Evolutionary conservation across 2,888 invertebrate genomes (phyloP).

Genomic region (Eurytoma adleriae): DNA sequence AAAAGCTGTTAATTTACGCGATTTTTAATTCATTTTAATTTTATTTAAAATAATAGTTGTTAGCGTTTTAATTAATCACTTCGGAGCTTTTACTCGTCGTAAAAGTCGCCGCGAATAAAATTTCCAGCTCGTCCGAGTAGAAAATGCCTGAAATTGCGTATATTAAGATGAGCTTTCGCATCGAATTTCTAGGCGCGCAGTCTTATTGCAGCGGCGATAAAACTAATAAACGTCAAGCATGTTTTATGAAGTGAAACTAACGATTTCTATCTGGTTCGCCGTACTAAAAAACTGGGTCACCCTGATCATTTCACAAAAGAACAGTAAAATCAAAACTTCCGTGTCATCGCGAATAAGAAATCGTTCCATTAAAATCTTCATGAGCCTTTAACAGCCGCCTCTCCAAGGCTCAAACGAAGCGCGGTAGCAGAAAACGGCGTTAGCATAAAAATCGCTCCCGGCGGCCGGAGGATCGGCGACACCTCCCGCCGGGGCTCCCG

Average conservation of each 20-base stretch:
- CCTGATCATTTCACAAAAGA: conserved; percentile 12
- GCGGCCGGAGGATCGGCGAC: no score
- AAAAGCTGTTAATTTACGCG: no score
- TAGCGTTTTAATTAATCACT: no score
- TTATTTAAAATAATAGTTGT: no score
- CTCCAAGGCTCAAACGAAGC: background rate
- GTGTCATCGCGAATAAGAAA: conserved; percentile 20
- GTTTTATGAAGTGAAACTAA: conserved; percentile 44
- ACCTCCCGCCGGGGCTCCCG: background rate
- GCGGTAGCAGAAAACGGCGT: background rate
- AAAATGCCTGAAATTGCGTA: background rate
- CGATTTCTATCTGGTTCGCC: conserved; percentile 43
- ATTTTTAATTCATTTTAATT: no score
- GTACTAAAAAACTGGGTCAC: conserved; percentile 36
- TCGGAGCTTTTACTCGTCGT: no score
- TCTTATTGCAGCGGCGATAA: background rate
- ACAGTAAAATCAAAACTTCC: conserved; percentile 4
- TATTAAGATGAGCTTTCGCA: background rate
- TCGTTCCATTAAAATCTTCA: conserved; percentile 1
- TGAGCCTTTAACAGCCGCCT: conserved; percentile 2
- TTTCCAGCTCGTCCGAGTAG: no score
- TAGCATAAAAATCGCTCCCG: background rate
- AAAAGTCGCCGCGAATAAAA: no score
- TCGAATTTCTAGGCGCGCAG: background rate
- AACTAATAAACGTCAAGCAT: conserved; percentile 16